Base-by-base conservation (phyloP, 2,113 vertebrate species). In the Noctilio leporinus region DNA sequence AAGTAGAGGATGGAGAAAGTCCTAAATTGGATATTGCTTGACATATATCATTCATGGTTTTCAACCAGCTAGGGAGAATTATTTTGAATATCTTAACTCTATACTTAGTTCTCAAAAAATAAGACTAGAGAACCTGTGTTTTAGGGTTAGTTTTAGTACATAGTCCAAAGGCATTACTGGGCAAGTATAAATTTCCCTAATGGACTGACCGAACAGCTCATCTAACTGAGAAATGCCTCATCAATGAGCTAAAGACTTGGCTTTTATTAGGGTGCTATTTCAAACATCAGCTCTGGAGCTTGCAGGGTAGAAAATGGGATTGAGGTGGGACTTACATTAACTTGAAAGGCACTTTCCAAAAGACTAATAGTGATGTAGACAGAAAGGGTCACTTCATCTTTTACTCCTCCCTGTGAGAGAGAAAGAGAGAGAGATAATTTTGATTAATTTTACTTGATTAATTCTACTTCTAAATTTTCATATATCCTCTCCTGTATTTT, bases 311-410 rank as follows among this genome's bases (percentile, higher is more conserved):
- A n/a, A 38, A 51, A 26, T 73, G 65, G 38, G 38, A 19, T 7
- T 33, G 28, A 69, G 78, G 5, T 64, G 72, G 80, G 53, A 95
- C 97, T 0, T 97, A 98, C 97, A 0, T 97, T 96, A 92, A 94
- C 53, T 49, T 96, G 81, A 87, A 98, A 96, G 84, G 96, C 92
- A 35, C 97, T 96, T 93, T 98, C 97, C 96, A 98, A 93, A 69
- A 98, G 19, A 4, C 98, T 85, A 0, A 97, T 96, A 5, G 59
- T 91, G 78, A 98, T 92, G 75, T 97, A 98, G n/a, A 98, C 97
- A 94, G 98, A 82, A 51, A 98, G 97, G 8, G 73, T 83, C 38
- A 97, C 33, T 33, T 98, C 95, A 0, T 98, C 83, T 0, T 97
- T 86, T 47, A 97, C 97, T 47, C 97, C 97, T 33, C 97, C 97